Evolutionary conservation across 2,797 vertebrate genomes (phyloP), one percentile per base, ranked within the genome.

Genomic region (Bradypodion pumilum): DNA sequence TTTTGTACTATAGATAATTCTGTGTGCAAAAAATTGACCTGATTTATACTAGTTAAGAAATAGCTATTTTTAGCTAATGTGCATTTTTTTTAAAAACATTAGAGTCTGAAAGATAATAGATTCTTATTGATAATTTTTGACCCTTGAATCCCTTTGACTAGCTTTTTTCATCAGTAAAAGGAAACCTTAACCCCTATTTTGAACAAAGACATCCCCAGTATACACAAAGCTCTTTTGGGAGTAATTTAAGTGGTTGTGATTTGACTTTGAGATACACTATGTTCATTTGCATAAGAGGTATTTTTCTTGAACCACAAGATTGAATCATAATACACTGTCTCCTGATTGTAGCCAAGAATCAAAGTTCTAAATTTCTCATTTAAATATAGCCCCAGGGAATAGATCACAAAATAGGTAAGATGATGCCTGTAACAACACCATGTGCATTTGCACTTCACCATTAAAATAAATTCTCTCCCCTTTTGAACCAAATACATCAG

Each of bases 321-420:
- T 19, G 35, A 65, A 59, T 72, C 68, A 49, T 80, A 79, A 80
- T 68, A 59, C 19, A 40, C 35, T 13, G 0, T 56, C n/a, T 68
- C 49, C 37, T 68, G 23, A 60, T 60, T 74, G 62, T 62, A 80
- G 35, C n/a, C 40, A 35, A 60, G 23, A 80, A 85, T 74, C 46
- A 85, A 69, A 68, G 37, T 75, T 68, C 72, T 49, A 74, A 59
- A 68, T 75, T 74, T 42, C 77, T 68, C 62, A 56, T 80, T 29
- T 56, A 74, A 70, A 56, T 80, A 85, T 35, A 56, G 63, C 23
- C 15, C 62, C 46, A 52, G 29, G 70, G 35, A 74, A 85, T 29
- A 59, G 29, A 46, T 75, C 23, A 74, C 70, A 74, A 80, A 80
- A 74, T 35, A 80, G 60, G 70, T 32, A 80, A 85, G 60, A 62